phyloP scores from a whole-genome alignment of 2,113 vertebrate species.

The Varanus salvator region DNA sequence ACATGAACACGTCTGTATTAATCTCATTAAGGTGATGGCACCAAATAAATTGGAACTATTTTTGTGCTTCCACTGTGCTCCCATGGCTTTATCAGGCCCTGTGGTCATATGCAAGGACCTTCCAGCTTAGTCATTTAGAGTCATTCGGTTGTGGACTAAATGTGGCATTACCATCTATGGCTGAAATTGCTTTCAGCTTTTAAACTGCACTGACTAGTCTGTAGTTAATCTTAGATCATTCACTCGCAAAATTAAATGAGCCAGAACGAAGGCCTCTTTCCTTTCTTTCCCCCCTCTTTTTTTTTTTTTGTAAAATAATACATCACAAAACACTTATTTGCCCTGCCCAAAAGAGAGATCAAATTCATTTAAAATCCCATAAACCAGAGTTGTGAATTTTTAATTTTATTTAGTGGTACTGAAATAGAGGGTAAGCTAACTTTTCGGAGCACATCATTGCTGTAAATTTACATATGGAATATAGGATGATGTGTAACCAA shows the following conservation, averaged over 20 bases:
- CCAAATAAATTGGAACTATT: slow-evolving; percentile 90
- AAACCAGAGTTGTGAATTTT: slow-evolving; percentile 91
- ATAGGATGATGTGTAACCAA: slow-evolving; percentile 90
- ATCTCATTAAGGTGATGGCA: slow-evolving; percentile 90
- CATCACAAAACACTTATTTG: slow-evolving; percentile 92
- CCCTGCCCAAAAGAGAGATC: slow-evolving; percentile 90
- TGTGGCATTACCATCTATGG: slow-evolving; percentile 88
- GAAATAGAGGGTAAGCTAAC: slow-evolving; percentile 89
- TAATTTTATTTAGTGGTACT: slow-evolving; percentile 96
- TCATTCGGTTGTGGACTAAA: slow-evolving; percentile 88
- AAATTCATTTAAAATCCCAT: slow-evolving; percentile 91
- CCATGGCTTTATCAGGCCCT: slow-evolving; percentile 88
- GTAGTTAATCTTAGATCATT: slow-evolving; percentile 92
- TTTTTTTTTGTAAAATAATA: slow-evolving; percentile 80
- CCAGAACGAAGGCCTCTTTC: slow-evolving; percentile 79
- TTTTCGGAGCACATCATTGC: slow-evolving; percentile 85
- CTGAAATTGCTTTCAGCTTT: slow-evolving; percentile 91
- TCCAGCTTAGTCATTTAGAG: slow-evolving; percentile 87
- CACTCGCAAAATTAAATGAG: slow-evolving; percentile 90
- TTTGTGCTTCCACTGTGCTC: slow-evolving; percentile 87
- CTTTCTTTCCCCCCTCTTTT: slow-evolving; percentile 30
- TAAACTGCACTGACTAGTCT: slow-evolving; percentile 90
- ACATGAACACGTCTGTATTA: slow-evolving; percentile 87
- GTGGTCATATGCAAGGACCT: slow-evolving; percentile 88
- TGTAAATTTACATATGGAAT: slow-evolving; percentile 94